These are phyloP conservation scores for Silurus aristotelis DNA, from an alignment of 2,797 vertebrate species.

Conservation along the genomic window DNA sequence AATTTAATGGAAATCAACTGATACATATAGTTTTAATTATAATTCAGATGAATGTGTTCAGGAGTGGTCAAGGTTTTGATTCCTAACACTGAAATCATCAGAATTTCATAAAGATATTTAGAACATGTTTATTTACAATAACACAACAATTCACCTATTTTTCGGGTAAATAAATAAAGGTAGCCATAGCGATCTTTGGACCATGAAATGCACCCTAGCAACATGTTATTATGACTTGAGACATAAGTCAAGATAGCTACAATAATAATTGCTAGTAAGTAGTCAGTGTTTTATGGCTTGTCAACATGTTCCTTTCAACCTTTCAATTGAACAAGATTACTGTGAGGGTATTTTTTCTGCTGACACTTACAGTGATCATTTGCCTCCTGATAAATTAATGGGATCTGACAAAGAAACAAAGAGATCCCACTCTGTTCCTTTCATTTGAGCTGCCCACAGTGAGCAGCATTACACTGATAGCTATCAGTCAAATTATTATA, in stretches of 20 bases:
- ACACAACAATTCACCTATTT: background rate
- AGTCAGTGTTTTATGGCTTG: background rate
- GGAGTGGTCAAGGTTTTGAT: background rate
- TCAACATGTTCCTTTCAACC: background rate
- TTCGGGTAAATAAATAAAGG: background rate
- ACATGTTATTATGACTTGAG: background rate
- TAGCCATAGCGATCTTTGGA: background rate
- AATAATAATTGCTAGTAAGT: background rate
- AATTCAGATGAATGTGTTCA: background rate
- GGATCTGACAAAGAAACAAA: conserved; percentile 36
- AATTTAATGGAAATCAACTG: too few relatives aligned
- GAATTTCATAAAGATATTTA: background rate
- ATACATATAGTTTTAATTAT: background rate
- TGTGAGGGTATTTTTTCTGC: background rate
- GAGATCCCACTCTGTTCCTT: background rate
- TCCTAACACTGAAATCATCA: background rate
- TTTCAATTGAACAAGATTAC: background rate
- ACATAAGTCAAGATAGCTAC: background rate
- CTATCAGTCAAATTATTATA: conserved; percentile 75
- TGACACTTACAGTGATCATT: background rate
- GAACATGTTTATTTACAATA: background rate
- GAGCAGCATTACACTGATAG: conserved; percentile 71
- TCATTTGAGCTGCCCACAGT: too few relatives aligned
- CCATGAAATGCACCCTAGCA: background rate
- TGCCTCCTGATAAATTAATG: conserved; percentile 7